Evolutionary conservation across 2,113 vertebrate species (phyloP).

Genomic region (Perccottus glenii): DNA sequence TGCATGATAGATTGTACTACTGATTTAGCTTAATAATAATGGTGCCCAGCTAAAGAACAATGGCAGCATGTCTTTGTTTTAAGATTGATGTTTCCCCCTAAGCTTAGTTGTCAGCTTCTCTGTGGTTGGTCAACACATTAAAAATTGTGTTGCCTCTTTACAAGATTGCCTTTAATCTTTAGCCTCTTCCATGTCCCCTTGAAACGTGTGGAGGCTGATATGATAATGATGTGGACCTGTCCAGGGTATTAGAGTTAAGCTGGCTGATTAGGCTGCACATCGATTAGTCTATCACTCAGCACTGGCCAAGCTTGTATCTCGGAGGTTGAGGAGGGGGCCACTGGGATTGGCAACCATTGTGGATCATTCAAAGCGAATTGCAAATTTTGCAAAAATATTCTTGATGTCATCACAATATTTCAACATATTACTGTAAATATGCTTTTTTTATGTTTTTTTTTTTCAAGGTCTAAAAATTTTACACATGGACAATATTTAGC

Average conservation of each 20-base stretch:
- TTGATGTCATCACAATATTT: not conserved
- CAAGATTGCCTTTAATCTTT: constrained; percentile 78
- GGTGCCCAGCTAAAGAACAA: constrained; percentile 10
- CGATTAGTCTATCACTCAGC: constrained; percentile 79
- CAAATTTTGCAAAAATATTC: constrained; percentile 3
- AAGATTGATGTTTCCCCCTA: constrained; percentile 16
- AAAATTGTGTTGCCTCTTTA: constrained; percentile 66
- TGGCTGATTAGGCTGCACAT: constrained; percentile 80
- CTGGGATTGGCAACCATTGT: constrained; percentile 35
- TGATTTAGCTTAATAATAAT: not conserved
- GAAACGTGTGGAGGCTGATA: constrained; percentile 77
- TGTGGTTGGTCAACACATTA: constrained; percentile 53
- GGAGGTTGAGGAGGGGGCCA: constrained; percentile 11
- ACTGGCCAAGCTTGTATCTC: constrained; percentile 52
- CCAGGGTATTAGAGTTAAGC: constrained; percentile 82
- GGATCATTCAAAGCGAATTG: constrained; percentile 28
- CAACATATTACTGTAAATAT: not conserved
- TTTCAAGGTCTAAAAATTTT: no score
- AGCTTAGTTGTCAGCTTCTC: constrained; percentile 43
- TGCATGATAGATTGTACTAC: not conserved
- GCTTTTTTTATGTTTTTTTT: no score
- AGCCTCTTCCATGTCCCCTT: constrained; percentile 76
- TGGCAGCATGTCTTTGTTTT: constrained; percentile 28
- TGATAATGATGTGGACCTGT: constrained; percentile 84
- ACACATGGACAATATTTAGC: not conserved